Evolutionary conservation across 2,113 vertebrate species (phyloP), one percentile per base, ranked within the genome.

Genomic region (Orientallactaga bullata): DNA sequence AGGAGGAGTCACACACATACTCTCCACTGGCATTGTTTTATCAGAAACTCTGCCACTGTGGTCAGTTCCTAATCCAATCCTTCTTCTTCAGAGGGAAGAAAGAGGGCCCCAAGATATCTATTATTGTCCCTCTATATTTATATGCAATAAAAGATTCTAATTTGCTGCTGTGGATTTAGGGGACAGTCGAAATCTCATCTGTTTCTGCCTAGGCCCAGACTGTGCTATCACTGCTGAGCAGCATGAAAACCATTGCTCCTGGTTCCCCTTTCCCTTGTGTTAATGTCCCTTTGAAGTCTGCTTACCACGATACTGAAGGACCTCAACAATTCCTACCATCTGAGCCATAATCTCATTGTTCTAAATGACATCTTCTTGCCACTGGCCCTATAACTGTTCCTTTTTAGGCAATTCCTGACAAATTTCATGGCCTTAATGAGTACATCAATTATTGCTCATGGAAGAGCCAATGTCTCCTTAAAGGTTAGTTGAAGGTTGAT

Each of bases 401-500:
- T 96, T 35, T 93, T 96, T 95, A 97, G 97, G 95, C 97, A 97
- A 98, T 97, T 95, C 96, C 97, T 95, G 88, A 97, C 96, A 93
- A 97, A 96, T 94, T 94, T 42, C 77, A 81, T 20, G 3, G 95
- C 88, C 96, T 98, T 98, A 98, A 98, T 98, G 98, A 98, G 97
- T 96, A 97, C 97, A 98, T 98, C 98, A 98, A 98, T 98, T 98
- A 98, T 96, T 95, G 97, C 68, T 98, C 97, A 92, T 85, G 96
- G 97, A 97, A 97, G 98, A 97, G 95, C 97, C 93, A 95, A 92
- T 97, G 97, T 97, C 97, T 98, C 96, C 97, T 98, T 98, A 99
- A 98, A 98, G 98, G 98, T 99, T 99, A 99, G 99, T 98, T 99
- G 98, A 99, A 99, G 99, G 98, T 98, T 99, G 99, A 98, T 98